These are phyloP conservation scores for Campoplex capitator DNA, from an alignment of 2,888 invertebrate species.

Conservation along the genomic window DNA sequence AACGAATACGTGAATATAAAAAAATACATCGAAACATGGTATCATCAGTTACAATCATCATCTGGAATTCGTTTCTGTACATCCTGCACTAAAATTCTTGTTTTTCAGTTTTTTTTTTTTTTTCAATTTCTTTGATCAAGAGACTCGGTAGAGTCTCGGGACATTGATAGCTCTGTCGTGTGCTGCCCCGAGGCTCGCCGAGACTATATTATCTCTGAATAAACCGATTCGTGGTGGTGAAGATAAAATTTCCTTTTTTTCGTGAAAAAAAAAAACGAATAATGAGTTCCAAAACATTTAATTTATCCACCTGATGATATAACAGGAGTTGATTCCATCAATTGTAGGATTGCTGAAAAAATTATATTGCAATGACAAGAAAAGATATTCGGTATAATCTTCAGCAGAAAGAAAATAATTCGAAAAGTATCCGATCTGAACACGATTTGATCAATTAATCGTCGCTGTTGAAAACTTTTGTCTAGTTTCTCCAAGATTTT, in stretches of 20 bases:
- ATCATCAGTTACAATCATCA: neutral
- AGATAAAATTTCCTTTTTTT: too few relatives aligned
- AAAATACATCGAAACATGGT: neutral
- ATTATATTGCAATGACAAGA: neutral
- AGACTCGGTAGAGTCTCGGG: too few relatives aligned
- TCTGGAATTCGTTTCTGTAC: neutral
- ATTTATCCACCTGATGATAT: neutral
- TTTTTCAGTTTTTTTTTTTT: neutral
- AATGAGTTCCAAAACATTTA: neutral
- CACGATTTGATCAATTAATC: neutral
- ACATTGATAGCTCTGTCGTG: too few relatives aligned
- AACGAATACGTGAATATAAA: neutral
- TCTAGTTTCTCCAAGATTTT: slow-evolving; percentile 4
- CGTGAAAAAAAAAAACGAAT: neutral
- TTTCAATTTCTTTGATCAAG: neutral
- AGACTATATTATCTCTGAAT: too few relatives aligned
- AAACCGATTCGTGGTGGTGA: too few relatives aligned
- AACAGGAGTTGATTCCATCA: neutral
- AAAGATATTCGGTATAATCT: neutral
- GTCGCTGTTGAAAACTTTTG: neutral
- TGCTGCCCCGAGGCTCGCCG: too few relatives aligned
- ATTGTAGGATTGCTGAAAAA: neutral
- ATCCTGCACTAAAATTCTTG: neutral
- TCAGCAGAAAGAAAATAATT: neutral
- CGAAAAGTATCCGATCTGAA: neutral